Evolutionary conservation across 2,113 vertebrate species (phyloP), one percentile per base, ranked within the genome.

Genomic region (Phalacrocorax carbo): DNA sequence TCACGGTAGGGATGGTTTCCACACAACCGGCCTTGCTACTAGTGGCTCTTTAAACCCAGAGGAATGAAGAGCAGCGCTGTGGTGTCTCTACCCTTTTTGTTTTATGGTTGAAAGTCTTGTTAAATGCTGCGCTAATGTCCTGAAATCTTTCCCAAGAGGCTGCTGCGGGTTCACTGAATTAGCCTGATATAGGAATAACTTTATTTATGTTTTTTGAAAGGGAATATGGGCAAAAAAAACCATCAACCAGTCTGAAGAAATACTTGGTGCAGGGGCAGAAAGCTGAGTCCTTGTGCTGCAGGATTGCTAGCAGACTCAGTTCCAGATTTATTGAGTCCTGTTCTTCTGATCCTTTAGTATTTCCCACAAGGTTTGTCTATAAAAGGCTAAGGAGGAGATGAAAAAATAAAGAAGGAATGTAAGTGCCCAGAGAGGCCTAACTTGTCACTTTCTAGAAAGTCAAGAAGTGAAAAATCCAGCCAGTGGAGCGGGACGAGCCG

Each of bases 401-500:
- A 25, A 51, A 51, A 86, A 23, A 30, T 23, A 10, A n/a, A 58
- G 61, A 6, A 68, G 61, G 83, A 29, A n/a, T 5, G 15, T n/a
- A 19, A 86, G 18, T 22, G 16, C 34, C n/a, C n/a, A 40, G 21
- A 40, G 30, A 51, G 62, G n/a, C 36, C 44, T 17, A 55, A 54
- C 27, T 9, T 38, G 11, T 21, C 27, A 9, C 40, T 38, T 55
- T 21, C 13, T 65, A 38, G 58, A 65, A 64, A 51, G 66, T 13
- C n/a, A 32, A 32, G 58, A 54, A 34, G 30, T 14, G 54, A 21
- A 11, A 15, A 42, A 17, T n/a, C 23, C 65, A 20, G 54, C n/a
- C 2, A 4, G 23, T 1, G 2, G 71, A 60, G 71, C 7, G 9
- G 58, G 49, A 55, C 1, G 21, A 85, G 49, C 49, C 1, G 3